Base-by-base conservation (phyloP, 1,140 invertebrate genomes). In the Meloidogyne exigua region DNA sequence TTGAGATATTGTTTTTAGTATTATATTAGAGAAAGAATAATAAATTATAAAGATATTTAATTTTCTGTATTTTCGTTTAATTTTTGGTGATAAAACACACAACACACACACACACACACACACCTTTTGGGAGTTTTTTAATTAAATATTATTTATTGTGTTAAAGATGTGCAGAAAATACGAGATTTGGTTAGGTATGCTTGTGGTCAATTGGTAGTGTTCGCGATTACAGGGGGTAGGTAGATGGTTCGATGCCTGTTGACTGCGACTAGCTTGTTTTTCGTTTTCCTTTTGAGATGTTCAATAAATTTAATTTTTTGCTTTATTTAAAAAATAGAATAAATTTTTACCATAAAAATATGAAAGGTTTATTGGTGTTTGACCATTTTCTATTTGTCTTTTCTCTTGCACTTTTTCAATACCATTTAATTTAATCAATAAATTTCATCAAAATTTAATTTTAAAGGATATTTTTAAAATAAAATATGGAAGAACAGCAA, bases 401-500 rank as follows among this genome's bases (percentile, higher is more conserved):
- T 25, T 18, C 23, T 25, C 21, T 68, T n/a, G 18, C 11, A 0
- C 23, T 65, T 65, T 28, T 32, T 25, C 10, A 36, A 4, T 68
- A 32, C 42, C 25, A 18, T 68, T 68, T 32, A 25, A 18, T 68
- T 32, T 21, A n/a, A n/a, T 23, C 66, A 39, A 68, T 21, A 68
- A 68, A 68, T 39, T 39, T 39, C 36, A 39, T 39, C 36, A 39
- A 9, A 9, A 9, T 39, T 39, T 39, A 57, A 57, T 32, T 32
- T 32, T 32, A 23, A 7, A 21, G 25, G 21, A 7, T 68, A n/a
- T 18, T 32, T 68, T n/a, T 68, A 42, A 68, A 7, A n/a, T 9
- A 23, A 18, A 32, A 42, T 32, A 18, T 73, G 72, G 72, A 73
- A 57, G 57, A 65, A 23, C 72, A 65, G 64, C 36, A 63, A 73